Evolutionary conservation across 1,140 invertebrate genomes (phyloP), one percentile per base, ranked within the genome.

Genomic region (Drosophila nebulosa): DNA sequence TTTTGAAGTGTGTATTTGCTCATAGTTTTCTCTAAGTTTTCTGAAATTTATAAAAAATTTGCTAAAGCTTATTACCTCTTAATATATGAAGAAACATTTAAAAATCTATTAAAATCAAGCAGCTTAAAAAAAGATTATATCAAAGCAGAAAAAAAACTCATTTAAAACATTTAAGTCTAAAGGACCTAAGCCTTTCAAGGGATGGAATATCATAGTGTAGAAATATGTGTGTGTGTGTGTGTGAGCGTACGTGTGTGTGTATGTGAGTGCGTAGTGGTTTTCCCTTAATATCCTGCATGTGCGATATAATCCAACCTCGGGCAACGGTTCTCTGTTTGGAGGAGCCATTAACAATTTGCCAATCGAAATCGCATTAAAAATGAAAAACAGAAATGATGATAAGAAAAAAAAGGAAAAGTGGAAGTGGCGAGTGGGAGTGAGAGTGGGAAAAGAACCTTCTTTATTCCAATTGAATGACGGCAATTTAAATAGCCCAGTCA

Each of bases 311-410:
- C 55, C 50, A 69, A 14, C 39, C 63, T 46, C 16, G 12, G 24
- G 16, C 21, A n/a, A 21, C 18, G 36, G 52, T 65, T n/a, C 64
- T 46, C 22, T 51, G 32, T 35, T 35, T 63, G 36, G 18, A 50
- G n/a, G 53, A 14, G 35, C 53, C 56, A 35, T 39, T 42, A 60
- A 60, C 68, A 68, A 61, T 77, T 70, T 64, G 59, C 58, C 64
- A 80, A 74, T 80, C 77, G 69, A 74, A 74, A 85, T 60, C 62
- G 69, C 74, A 80, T 85, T 80, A 86, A 86, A 72, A 83, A 69
- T 62, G 16, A 10, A 46, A 42, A 46, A 42, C 6, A 42, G 14
- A 39, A 18, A 42, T 7, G 4, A 18, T 1, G 6, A 2, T 5
- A 6, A 6, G 16, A 18, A 18, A 9, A n/a, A 21, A 46, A 46